Conservation (phyloP, 2,888 invertebrate genomes). For the Fabriciana adippe region DNA sequence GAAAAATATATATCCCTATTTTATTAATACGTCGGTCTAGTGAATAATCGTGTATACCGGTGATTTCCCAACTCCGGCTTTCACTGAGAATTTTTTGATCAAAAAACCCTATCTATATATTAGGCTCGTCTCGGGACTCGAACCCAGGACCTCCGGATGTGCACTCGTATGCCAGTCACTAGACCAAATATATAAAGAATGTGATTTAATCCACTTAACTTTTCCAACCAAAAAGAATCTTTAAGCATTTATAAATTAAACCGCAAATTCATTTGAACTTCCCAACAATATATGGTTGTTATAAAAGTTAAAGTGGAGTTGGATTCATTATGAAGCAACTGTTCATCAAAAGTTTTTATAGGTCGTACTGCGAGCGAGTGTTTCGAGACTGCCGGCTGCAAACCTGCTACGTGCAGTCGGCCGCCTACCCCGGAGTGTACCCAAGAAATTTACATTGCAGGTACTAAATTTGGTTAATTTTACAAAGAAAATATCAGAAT, state of each 20-base stretch:
- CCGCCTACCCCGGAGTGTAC: conserved; percentile 96
- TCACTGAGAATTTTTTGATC: no score
- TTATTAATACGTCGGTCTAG: no score
- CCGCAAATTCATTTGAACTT: conserved; percentile 14
- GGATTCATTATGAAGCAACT: conserved; percentile 26
- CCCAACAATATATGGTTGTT: conserved; percentile 27
- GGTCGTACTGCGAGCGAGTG: conserved; percentile 93
- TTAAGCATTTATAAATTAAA: background rate
- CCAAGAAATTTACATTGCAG: conserved; percentile 94
- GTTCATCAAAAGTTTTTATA: conserved; percentile 52
- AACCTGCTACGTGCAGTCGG: conserved; percentile 96
- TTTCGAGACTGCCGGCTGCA: conserved; percentile 94
- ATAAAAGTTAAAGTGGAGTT: conserved; percentile 23
- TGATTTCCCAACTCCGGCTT: no score
- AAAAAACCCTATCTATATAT: no score
- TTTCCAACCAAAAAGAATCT: background rate
- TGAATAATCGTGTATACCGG: no score
- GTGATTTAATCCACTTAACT: background rate
- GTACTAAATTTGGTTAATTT: conserved; percentile 44
- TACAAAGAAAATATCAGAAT: background rate
- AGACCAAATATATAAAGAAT: no score
- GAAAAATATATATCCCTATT: no score
- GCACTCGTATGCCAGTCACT: no score
- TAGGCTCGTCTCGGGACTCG: no score
- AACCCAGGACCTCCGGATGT: no score